Conservation (phyloP, 92 coral and sea anemone genomes). For the Heliopora coerulea region DNA sequence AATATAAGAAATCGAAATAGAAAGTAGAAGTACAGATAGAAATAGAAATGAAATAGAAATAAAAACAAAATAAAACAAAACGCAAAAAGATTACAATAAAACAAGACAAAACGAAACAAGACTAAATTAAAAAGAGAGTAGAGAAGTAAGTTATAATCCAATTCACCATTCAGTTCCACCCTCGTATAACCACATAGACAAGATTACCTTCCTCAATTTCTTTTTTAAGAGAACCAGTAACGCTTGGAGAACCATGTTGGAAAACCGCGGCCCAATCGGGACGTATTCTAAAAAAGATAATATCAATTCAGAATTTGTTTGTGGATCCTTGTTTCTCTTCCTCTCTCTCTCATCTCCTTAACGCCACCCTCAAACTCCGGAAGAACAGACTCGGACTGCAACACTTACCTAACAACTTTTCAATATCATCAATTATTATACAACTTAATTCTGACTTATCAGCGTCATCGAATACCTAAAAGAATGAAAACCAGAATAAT, state of each 20-base stretch:
- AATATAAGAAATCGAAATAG: too few species aligned
- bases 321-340: background rate
- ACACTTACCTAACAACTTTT: conserved; percentile 77
- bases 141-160: too few species aligned
- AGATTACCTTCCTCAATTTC: conserved; percentile 92
- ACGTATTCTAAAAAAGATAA: conserved; percentile 83
- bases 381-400: background rate
- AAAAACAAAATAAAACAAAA: too few species aligned
- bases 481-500: too few species aligned
- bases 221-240: conserved; percentile 86
- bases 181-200: too few species aligned
- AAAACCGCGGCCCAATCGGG: conserved; percentile 93
- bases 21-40: too few species aligned
- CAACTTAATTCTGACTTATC: conserved; percentile 96
- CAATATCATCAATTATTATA: conserved; percentile 92
- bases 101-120: background rate
- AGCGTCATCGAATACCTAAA: conserved; percentile 95
- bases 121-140: background rate
- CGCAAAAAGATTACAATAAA: too few species aligned
- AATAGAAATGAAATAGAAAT: too few species aligned
- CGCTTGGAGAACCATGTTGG: conserved; percentile 91
- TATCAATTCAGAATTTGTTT: too few species aligned
- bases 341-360: background rate
- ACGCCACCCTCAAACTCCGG: background rate
- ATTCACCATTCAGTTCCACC: too few species aligned